Evolutionary conservation across 2,888 invertebrate species (phyloP).

Genomic region (Acanthacorydalis orientalis): DNA sequence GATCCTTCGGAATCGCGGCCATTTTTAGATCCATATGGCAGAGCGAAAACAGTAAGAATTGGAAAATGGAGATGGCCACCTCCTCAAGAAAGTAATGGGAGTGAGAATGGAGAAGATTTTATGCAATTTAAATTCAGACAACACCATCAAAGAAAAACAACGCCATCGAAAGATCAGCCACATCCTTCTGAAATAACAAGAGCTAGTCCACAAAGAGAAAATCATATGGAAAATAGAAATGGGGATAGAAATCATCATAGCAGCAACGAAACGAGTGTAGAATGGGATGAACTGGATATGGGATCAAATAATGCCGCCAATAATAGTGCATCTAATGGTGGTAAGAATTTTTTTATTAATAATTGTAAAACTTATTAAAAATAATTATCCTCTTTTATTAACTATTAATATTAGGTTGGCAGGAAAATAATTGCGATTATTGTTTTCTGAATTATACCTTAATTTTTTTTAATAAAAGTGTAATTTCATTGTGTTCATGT

Average conservation of each 20-base stretch:
- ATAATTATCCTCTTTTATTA: no score
- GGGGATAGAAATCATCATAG: neutral
- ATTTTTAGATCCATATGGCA: constrained; percentile 78
- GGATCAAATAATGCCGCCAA: neutral
- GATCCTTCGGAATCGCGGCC: constrained; percentile 70
- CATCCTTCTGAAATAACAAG: neutral
- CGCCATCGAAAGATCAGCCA: constrained; percentile 37
- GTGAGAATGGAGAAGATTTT: constrained; percentile 58
- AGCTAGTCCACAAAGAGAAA: neutral
- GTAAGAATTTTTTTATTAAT: neutral
- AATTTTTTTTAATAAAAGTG: no score
- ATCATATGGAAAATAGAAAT: neutral
- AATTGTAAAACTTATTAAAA: no score
- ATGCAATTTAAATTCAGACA: constrained; percentile 80
- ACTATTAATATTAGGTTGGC: no score
- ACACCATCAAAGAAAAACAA: constrained; percentile 56
- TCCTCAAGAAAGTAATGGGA: constrained; percentile 48
- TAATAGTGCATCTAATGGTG: neutral
- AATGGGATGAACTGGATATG: constrained; percentile 7
- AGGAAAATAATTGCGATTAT: no score
- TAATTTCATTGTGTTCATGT: no score
- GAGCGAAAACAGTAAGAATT: constrained; percentile 87
- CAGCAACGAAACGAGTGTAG: constrained; percentile 3
- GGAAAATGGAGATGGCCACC: constrained; percentile 97
- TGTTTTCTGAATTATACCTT: no score